Evolutionary conservation across 1,140 invertebrate species (phyloP).

Genomic region (Leptinotarsa texana): DNA sequence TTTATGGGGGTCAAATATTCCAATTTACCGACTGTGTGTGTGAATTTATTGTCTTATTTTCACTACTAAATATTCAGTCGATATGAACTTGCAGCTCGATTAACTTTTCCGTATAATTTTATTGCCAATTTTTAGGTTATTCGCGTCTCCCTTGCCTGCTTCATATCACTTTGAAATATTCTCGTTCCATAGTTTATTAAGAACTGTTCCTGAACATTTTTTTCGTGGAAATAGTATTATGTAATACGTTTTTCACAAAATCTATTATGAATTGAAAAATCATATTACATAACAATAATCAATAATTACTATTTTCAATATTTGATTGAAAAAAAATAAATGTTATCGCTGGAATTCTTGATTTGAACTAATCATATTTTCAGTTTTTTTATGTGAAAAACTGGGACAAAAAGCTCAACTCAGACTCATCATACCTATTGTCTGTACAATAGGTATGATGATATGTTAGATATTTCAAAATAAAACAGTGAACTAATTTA

Average conservation of each 20-base stretch:
- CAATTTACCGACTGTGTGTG: constrained; percentile 48
- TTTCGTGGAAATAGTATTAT: neutral
- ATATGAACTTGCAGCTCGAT: constrained; percentile 47
- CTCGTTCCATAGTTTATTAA: neutral
- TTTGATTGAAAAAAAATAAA: no score
- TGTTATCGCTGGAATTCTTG: no score
- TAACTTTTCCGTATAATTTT: constrained; percentile 52
- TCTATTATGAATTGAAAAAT: neutral
- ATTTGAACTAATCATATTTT: no score
- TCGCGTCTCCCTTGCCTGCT: constrained; percentile 36
- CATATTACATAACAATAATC: neutral
- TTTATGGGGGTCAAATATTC: constrained; percentile 54
- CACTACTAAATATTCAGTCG: constrained; percentile 51
- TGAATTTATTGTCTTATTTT: constrained; percentile 53
- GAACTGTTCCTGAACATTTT: neutral
- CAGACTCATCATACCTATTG: no score
- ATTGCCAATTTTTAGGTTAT: constrained; percentile 49
- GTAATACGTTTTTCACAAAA: neutral
- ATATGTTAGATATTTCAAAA: no score
- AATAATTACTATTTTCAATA: no score
- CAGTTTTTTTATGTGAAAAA: no score
- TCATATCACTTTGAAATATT: constrained; percentile 1
- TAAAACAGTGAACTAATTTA: no score
- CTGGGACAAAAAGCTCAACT: no score
- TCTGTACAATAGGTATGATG: no score